A percentile compares a stretch with the other conserved stretches of the same genome.
Evolutionary conservation across 2,113 vertebrate genomes (phyloP).

Genomic region (Daboia siamensis): DNA sequence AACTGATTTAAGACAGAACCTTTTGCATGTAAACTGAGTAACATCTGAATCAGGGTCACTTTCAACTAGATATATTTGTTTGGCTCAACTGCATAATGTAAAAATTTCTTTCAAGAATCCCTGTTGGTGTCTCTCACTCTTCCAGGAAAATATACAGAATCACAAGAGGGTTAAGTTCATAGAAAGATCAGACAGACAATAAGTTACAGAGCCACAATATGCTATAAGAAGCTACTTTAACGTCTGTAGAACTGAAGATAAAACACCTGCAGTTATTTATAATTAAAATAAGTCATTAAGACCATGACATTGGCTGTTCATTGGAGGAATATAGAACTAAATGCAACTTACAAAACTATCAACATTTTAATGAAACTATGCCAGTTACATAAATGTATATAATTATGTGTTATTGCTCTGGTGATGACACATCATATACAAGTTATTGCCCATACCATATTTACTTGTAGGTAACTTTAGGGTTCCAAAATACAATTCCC

Average conservation of each 20-base stretch:
- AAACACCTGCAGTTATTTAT: not conserved
- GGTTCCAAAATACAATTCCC: not conserved
- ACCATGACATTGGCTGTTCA: not conserved
- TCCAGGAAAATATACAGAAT: not conserved
- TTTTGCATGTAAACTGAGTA: not conserved
- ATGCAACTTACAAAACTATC: not conserved
- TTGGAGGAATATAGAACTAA: not conserved
- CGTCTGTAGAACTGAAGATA: not conserved
- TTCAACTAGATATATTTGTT: not conserved
- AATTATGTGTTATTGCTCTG: not conserved
- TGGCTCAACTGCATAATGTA: not conserved
- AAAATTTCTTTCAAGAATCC: not conserved
- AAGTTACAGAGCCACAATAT: not conserved
- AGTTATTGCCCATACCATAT: not conserved
- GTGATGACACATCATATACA: not conserved
- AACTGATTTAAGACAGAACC: not conserved
- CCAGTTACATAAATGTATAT: not conserved
- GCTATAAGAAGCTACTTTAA: not conserved
- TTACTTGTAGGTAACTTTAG: not conserved
- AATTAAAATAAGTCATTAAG: not conserved
- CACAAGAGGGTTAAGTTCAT: not conserved
- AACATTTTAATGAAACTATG: not conserved
- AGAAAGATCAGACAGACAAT: not conserved
- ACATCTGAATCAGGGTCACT: not conserved
- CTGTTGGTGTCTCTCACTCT: not conserved